Conservation (phyloP, 2,113 vertebrate species). For the Plectropomus leopardus region DNA sequence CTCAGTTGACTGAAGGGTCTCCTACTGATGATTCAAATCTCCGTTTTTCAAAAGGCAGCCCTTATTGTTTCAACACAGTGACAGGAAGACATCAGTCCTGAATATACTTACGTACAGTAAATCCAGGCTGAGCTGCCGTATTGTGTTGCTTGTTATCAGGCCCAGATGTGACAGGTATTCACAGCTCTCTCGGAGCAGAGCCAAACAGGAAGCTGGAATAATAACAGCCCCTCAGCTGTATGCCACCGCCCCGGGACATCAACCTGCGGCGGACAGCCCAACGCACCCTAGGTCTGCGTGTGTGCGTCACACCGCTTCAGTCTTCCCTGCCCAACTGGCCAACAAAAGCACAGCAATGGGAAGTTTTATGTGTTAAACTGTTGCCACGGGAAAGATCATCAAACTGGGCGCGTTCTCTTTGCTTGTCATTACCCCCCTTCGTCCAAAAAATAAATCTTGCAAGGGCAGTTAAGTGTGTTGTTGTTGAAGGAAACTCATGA, state of each 20-base stretch:
- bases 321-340: slow-evolving; percentile 40
- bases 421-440: slow-evolving; percentile 13
- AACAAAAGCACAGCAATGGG: slow-evolving; percentile 64
- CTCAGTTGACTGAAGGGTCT: too few relatives aligned
- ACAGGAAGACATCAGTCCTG: slow-evolving; percentile 54
- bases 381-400: slow-evolving; percentile 21
- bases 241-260: slow-evolving; percentile 28
- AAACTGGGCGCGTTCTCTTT: slow-evolving; percentile 36
- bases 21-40: too few relatives aligned
- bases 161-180: slow-evolving; percentile 62
- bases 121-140: slow-evolving; percentile 47
- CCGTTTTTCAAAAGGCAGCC: too few relatives aligned
- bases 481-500: slow-evolving; percentile 14
- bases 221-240: slow-evolving; percentile 51
- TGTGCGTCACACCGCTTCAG: slow-evolving; percentile 50
- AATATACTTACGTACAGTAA: slow-evolving; percentile 52
- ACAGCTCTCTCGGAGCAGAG: slow-evolving; percentile 24
- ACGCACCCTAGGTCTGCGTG: not conserved
- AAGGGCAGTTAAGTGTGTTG: slow-evolving; percentile 17
- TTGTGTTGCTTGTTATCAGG: slow-evolving; percentile 42
- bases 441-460: slow-evolving; percentile 42
- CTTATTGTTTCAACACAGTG: slow-evolving; percentile 13
- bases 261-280: slow-evolving; percentile 3
- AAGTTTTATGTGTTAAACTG: slow-evolving; percentile 40
- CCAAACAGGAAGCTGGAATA: slow-evolving; percentile 69